These are phyloP conservation scores for Nomada ferruginata DNA, from an alignment of 2,888 invertebrate species.

Conservation along the genomic window DNA sequence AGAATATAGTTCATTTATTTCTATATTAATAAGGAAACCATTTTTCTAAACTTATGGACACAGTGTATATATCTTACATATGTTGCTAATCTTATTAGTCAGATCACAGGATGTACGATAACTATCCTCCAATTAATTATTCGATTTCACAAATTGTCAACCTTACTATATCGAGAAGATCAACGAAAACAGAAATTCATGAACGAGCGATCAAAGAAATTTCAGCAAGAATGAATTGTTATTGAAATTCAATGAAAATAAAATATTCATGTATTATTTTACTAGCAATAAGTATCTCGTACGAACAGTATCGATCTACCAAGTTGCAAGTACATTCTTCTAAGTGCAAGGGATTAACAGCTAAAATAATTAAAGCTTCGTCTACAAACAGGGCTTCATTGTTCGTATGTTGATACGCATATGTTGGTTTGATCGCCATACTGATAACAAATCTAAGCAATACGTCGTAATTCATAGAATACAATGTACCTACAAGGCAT, in stretches of 20 bases:
- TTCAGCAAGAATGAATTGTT: too few relatives aligned
- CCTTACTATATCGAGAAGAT: not conserved
- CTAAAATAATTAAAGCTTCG: constrained; percentile 24
- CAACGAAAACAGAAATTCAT: too few relatives aligned
- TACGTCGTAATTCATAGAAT: constrained; percentile 62
- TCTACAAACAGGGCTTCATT: constrained; percentile 11
- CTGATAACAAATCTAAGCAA: constrained; percentile 56
- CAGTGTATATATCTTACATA: not conserved
- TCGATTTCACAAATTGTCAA: not conserved
- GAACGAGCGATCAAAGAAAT: too few relatives aligned
- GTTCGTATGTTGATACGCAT: constrained; percentile 3
- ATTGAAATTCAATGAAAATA: too few relatives aligned
- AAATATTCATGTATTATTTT: too few relatives aligned
- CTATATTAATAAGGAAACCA: too few relatives aligned
- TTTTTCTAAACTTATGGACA: not conserved
- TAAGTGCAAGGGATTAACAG: constrained; percentile 36
- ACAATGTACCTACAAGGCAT: constrained; percentile 71
- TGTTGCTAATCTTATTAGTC: not conserved
- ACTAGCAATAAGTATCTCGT: too few relatives aligned
- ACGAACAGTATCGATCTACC: too few relatives aligned
- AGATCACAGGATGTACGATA: too few relatives aligned
- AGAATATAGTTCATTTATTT: not conserved
- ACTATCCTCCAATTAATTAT: not conserved
- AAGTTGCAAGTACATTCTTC: not conserved
- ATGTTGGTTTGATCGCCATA: constrained; percentile 34